Evolutionary conservation across 1,140 invertebrate species (phyloP).

Genomic region (Sminthurides bifidus): DNA sequence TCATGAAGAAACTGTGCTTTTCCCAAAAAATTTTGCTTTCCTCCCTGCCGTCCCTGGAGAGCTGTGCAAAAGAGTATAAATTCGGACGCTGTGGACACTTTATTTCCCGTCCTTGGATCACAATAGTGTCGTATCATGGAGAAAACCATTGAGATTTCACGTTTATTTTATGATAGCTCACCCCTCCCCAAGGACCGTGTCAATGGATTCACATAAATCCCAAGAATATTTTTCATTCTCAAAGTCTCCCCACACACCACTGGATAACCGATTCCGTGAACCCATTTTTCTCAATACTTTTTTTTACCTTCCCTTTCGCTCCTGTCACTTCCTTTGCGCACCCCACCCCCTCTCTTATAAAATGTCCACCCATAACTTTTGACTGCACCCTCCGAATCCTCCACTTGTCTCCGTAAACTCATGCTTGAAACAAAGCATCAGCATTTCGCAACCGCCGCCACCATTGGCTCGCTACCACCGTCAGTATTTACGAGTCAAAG

Average conservation of each 20-base stretch:
- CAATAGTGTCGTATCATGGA: conserved; percentile 1
- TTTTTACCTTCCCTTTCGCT: neutral
- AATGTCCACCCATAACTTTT: neutral
- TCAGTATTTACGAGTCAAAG: too few species aligned
- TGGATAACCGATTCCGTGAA: neutral
- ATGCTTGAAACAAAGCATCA: too few species aligned
- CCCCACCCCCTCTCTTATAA: neutral
- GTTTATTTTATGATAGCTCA: conserved; percentile 12
- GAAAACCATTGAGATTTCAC: conserved; percentile 12
- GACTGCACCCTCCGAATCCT: neutral
- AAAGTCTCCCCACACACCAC: neutral
- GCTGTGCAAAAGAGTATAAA: conserved; percentile 8
- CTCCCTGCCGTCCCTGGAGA: conserved; percentile 1
- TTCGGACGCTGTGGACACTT: conserved; percentile 12
- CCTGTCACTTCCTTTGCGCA: neutral
- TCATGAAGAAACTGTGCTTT: too few species aligned
- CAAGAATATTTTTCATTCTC: conserved; percentile 8
- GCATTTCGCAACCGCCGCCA: too few species aligned
- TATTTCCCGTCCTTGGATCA: conserved; percentile 3
- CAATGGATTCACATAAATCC: conserved; percentile 13
- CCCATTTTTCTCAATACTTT: neutral
- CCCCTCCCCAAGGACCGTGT: neutral
- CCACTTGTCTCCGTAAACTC: too few species aligned
- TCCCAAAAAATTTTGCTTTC: too few species aligned
- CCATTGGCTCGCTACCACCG: too few species aligned